Conservation (phyloP, 2,797 vertebrate species). For the Leucoraja ocellata region DNA sequence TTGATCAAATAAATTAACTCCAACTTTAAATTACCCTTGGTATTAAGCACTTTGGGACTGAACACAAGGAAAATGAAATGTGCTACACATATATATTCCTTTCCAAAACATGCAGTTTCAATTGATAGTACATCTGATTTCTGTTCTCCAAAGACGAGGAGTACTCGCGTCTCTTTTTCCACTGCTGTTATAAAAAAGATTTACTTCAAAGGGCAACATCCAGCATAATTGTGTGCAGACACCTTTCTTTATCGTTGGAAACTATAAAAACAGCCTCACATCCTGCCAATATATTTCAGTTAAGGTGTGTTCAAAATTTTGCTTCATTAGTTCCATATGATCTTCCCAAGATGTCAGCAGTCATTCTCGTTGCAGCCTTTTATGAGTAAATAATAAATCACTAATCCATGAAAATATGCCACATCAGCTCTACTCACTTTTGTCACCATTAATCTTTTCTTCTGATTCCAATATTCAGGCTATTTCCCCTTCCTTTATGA, state of each 20-base stretch:
- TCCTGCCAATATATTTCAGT: neutral
- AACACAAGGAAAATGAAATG: too few species aligned
- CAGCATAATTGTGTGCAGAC: neutral
- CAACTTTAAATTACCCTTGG: too few species aligned
- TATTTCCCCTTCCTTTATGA: neutral
- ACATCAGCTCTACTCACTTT: neutral
- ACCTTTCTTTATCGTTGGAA: neutral
- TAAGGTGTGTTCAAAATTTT: conserved; percentile 5
- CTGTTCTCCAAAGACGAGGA: neutral
- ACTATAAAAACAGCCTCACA: neutral
- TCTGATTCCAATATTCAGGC: neutral
- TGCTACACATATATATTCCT: too few species aligned
- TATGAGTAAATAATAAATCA: neutral
- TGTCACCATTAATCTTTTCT: neutral
- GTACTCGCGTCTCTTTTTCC: neutral
- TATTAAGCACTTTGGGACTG: too few species aligned
- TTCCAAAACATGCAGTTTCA: neutral
- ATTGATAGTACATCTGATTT: neutral
- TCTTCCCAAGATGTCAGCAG: neutral
- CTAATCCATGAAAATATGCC: neutral
- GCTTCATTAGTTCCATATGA: conserved; percentile 17
- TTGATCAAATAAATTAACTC: too few species aligned
- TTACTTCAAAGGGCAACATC: neutral
- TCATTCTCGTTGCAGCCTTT: neutral
- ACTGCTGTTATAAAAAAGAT: neutral